Percentiles rank a stretch among this genome's conserved stretches.
Conservation (phyloP, 1,140 invertebrate species). For the Orchestia grillus region DNA sequence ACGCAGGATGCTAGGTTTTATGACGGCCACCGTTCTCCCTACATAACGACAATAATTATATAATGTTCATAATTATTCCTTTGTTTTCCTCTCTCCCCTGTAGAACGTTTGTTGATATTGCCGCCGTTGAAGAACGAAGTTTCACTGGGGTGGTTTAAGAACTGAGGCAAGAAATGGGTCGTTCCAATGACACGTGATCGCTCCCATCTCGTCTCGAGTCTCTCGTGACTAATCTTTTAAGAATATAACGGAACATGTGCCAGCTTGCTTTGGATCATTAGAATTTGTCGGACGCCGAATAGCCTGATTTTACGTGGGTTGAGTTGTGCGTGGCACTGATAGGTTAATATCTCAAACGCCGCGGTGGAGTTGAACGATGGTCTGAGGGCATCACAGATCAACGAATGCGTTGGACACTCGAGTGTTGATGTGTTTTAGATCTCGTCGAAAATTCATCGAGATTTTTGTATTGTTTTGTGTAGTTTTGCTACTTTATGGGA, state of each 20-base stretch:
- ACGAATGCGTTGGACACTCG: no score
- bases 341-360: not conserved
- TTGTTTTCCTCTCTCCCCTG: not conserved
- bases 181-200: not conserved
- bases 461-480: no score
- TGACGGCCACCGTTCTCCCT: not conserved
- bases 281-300: not conserved
- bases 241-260: not conserved
- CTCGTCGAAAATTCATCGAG: no score
- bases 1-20: not conserved
- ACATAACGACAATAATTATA: not conserved
- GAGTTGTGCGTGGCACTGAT: not conserved
- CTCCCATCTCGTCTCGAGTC: not conserved
- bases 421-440: no score
- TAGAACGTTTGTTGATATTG: not conserved
- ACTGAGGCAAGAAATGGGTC: not conserved
- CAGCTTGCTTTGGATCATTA: not conserved
- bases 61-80: not conserved
- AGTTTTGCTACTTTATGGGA: no score
- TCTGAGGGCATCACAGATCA: no score
- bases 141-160: not conserved
- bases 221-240: not conserved
- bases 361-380: not conserved
- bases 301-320: not conserved
- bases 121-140: not conserved